Base-by-base conservation (phyloP, 2,797 vertebrate genomes). In the Cryptoblepharus egeriae region DNA sequence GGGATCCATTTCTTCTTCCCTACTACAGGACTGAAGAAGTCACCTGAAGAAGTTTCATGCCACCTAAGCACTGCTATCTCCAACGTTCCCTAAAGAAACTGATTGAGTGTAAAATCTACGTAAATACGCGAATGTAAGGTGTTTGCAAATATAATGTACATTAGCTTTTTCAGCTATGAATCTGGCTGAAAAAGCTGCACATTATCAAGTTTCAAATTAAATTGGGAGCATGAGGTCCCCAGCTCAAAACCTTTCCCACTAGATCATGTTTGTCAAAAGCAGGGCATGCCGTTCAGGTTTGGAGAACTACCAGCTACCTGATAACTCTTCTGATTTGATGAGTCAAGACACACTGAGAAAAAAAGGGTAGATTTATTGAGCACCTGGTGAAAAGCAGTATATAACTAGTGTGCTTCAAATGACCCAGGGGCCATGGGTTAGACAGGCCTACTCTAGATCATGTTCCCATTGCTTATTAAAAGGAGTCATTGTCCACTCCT, bases 401-500 rank as follows among this genome's bases (percentile, higher is more conserved):
- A 45, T 78, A 65, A 57, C 4, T 57, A 11, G 6, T 65, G 20
- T 65, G 13, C 61, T 73, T 13, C 16, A 64, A 72, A 28, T 67
- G 37, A 67, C 20, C 35, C n/a, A 20, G 30, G 60, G 60, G 49
- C 35, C 60, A 72, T 26, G n/a, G 28, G 68, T 9, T 73, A 57
- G 35, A 65, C 30, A 35, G 1, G 8, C 58, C 79, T 88, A 58
- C 61, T 71, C 30, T 77, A 72, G 71, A 52, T 69, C 2, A 2
- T 61, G 22, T 49, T 0, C 0, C 37, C 32, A 42, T 75, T 85
- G 73, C 81, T 70, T 55, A 52, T 0, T 9, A 86, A 81, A 35
- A 9, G 52, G 77, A 80, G 77, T 80, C 86, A 87, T 58, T 82
- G 80, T 63, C 55, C 83, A 77, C 74, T 37, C 49, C 76, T 78